A percentile compares a stretch with the other conserved stretches of the same genome.
Evolutionary conservation across 2,888 invertebrate species (phyloP).

Genomic region (Andricus curvator): DNA sequence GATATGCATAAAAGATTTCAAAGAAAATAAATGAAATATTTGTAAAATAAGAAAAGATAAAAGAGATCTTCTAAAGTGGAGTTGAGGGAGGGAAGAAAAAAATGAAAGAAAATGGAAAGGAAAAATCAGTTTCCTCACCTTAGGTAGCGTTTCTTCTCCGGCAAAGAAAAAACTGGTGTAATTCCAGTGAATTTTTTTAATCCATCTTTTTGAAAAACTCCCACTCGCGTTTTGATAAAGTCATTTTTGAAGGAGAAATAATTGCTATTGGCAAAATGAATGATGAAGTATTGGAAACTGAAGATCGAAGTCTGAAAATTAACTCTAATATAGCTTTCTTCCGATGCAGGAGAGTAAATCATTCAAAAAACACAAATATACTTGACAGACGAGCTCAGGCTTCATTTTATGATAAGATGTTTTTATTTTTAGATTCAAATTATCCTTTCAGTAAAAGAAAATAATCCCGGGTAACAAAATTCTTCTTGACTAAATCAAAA

Average conservation of each 20-base stretch:
- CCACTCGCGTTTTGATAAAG: conserved; percentile 23
- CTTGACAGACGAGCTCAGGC: neutral
- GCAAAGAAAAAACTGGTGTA: conserved; percentile 15
- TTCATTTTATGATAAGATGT: neutral
- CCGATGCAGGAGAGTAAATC: neutral
- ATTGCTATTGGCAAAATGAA: conserved; percentile 9
- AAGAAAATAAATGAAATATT: neutral
- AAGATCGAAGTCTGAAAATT: neutral
- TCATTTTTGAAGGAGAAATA: conserved; percentile 19
- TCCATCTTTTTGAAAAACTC: conserved; percentile 41
- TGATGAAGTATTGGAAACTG: neutral
- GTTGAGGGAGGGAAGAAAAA: neutral
- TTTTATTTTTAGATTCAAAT: neutral
- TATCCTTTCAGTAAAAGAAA: too few species aligned
- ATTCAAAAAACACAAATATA: neutral
- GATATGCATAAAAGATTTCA: too few species aligned
- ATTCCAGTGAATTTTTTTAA: conserved; percentile 37
- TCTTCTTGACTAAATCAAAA: too few species aligned
- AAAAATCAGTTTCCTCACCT: conserved; percentile 36
- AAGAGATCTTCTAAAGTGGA: neutral
- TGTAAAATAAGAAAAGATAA: neutral
- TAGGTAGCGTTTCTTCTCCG: neutral
- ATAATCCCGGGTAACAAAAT: too few species aligned
- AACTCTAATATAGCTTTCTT: too few species aligned
- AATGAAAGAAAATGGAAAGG: neutral